Base-by-base conservation (phyloP, 2,113 vertebrate species). In the Mesocricetus auratus region DNA sequence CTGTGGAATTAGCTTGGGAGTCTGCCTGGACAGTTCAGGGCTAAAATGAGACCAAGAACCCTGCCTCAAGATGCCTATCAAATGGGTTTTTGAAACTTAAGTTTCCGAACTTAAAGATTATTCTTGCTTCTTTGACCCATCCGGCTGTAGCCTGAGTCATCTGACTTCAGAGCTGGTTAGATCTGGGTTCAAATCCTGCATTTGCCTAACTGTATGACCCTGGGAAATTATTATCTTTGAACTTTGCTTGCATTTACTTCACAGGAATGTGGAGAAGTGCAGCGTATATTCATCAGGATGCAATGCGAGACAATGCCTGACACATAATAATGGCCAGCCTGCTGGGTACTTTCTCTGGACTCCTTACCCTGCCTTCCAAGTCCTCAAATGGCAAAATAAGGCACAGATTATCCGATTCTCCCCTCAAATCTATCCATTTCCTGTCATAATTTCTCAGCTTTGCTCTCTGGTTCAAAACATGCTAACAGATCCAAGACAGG, bases 1-100 rank as follows among this genome's bases (percentile, higher is more conserved):
- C 82, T 66, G 62, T 39, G 33, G 82, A 31, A 69, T 79, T 96
- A 58, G 71, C 78, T 74, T 45, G 8, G n/a, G 69, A 12, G 0
- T 74, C 47, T 11, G 21, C 11, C 68, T 74, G 17, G 68, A 64
- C 73, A 56, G 21, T 90, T 87, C 11, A 7, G 69, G 82, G 45
- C 50, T 19, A 92, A 95, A 93, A 7, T 64, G 11, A 93, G 93
- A 87, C 69, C 6, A 89, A 91, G 68, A 89, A 68, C 36, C 89
- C n/a, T 94, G n/a, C 17, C 4, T 91, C 73, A 56, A 64, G 9
- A n/a, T 77, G 39, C 16, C 82, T 7, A 82, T 94, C 86, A 74
- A 42, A 31, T 74, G 24, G 26, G 39, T 39, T 22, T 39, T 29
- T 62, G 69, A 64, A 79, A 45, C 42, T 74, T 89, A 68, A 86